These are phyloP conservation scores for Sesamia inferens DNA, from an alignment of 2,888 invertebrate species.

Conservation along the genomic window DNA sequence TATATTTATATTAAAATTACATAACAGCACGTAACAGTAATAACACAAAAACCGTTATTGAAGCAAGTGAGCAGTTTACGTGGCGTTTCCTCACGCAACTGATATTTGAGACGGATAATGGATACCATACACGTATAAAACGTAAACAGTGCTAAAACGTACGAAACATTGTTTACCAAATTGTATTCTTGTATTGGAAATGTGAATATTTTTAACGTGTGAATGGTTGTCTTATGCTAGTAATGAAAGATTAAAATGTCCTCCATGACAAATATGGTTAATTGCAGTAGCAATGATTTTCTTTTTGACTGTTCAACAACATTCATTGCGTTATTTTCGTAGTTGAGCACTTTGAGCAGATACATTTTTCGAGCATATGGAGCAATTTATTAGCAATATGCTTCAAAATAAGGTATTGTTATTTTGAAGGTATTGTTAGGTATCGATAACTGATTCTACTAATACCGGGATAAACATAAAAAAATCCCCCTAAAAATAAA, in stretches of 20 bases:
- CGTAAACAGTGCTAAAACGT: slow-evolving; percentile 32
- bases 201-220: background rate
- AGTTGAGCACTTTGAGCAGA: too few relatives aligned
- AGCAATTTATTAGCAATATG: too few relatives aligned
- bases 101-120: slow-evolving; percentile 41
- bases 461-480: too few relatives aligned
- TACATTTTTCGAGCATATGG: too few relatives aligned
- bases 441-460: too few relatives aligned
- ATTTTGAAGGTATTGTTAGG: too few relatives aligned
- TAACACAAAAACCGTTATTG: slow-evolving; percentile 54
- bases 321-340: too few relatives aligned
- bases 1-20: slow-evolving; percentile 60
- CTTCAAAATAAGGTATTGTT: too few relatives aligned
- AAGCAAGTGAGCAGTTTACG: slow-evolving; percentile 49
- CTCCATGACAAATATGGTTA: too few relatives aligned
- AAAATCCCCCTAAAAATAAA: too few relatives aligned
- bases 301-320: too few relatives aligned
- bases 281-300: too few relatives aligned
- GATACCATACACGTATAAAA: slow-evolving; percentile 34
- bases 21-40: slow-evolving; percentile 55
- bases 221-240: background rate
- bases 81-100: slow-evolving; percentile 55
- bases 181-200: slow-evolving; percentile 5
- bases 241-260: background rate
- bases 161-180: slow-evolving; percentile 42